Base-by-base conservation (phyloP, 2,888 invertebrate species). In the Ochlodes sylvanus region DNA sequence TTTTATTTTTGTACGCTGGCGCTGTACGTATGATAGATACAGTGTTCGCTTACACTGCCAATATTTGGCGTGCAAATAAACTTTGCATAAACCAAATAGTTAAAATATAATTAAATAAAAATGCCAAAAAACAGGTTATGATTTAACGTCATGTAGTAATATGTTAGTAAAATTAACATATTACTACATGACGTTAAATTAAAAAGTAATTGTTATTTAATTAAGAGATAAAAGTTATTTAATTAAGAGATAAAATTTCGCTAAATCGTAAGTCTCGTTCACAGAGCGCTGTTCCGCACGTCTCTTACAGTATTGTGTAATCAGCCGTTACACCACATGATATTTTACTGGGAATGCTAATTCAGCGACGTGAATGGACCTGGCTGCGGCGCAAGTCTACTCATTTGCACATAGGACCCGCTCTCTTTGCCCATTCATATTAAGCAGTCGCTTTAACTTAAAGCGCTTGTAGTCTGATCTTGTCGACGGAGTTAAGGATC, bases 261-360 rank as follows among this genome's bases (percentile, higher is more conserved):
- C 9, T 7, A 47, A 47, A 47, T 47, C 4, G 2, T 17, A 47
- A 47, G 15, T n/a, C 5, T 47, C 44, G 44, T 47, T 47, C 15
- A 47, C 44, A 47, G 10, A 17, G 15, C 12, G 10, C 42, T 27
- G 32, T 32, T 15, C 27, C 12, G 17, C 34, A 27, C n/a, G n/a
- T 15, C n/a, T n/a, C 12, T 27, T 12, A 52, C 2, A 9, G 19
- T 47, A 60, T 60, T 47, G 50, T 32, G 19, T 50, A 61, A 61
- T 47, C 41, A n/a, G 47, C 19, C 17, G 34, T 56, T 64, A 55
- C 19, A 34, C 32, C 55, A 55, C 63, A 32, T 55, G 17, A 44
- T 56, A 55, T 47, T 62, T 55, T 56, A 47, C 63, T 32, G 14
- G 32, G 63, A 56, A 57, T 64, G 64, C 64, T 57, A 64, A 64